Conservation (phyloP, 2,888 invertebrate species). For the Auanema sp. region DNA sequence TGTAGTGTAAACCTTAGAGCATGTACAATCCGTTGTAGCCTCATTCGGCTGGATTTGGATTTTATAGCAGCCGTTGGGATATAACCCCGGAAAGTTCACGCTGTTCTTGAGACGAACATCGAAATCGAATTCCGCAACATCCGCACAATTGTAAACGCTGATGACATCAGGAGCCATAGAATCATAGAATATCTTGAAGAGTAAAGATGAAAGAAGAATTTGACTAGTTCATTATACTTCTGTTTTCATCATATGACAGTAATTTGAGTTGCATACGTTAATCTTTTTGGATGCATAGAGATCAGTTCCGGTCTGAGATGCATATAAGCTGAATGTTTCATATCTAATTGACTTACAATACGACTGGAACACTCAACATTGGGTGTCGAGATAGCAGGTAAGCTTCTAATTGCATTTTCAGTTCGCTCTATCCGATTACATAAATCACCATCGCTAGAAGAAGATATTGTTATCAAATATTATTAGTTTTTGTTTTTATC, state of each 20-base stretch:
- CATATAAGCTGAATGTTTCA: background rate
- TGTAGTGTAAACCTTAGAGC: slow-evolving; percentile 27
- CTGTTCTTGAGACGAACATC: slow-evolving; percentile 37
- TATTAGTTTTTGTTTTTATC: no score
- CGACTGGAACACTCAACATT: slow-evolving; percentile 37
- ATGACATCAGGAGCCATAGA: slow-evolving; percentile 25
- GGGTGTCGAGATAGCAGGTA: slow-evolving; percentile 33
- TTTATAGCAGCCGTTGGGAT: slow-evolving; percentile 49
- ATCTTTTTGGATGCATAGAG: slow-evolving; percentile 27
- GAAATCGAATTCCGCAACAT: slow-evolving; percentile 42
- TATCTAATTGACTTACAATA: slow-evolving; percentile 15
- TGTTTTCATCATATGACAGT: slow-evolving; percentile 49
- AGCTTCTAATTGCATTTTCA: slow-evolving; percentile 28
- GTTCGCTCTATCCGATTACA: slow-evolving; percentile 38
- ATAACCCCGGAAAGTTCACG: slow-evolving; percentile 38
- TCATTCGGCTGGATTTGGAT: slow-evolving; percentile 37
- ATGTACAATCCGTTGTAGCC: slow-evolving; percentile 43
- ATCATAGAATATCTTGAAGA: slow-evolving; percentile 25
- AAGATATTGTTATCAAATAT: background rate
- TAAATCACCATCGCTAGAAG: slow-evolving; percentile 29
- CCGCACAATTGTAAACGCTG: slow-evolving; percentile 39
- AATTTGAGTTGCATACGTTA: slow-evolving; percentile 45
- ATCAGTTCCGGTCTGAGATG: slow-evolving; percentile 27
- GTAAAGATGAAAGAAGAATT: background rate
- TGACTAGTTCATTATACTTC: slow-evolving; percentile 29